Percentiles rank a stretch among this genome's conserved stretches.
Conservation (phyloP, 92 coral and sea anemone genomes). For the Isaurus tuberculatus region DNA sequence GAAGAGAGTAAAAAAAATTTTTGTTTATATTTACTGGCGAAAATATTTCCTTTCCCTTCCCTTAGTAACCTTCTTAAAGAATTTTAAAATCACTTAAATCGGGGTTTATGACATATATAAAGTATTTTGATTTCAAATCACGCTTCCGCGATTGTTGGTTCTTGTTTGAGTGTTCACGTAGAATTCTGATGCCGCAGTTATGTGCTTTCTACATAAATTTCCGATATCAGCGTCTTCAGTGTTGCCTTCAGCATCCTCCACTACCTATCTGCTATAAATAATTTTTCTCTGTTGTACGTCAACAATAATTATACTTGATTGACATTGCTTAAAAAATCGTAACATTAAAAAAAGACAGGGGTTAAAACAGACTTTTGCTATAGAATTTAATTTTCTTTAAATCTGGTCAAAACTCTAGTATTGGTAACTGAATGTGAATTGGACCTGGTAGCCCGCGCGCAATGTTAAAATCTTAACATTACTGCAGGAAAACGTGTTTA, state of each 20-base stretch:
- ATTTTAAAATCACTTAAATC: neutral
- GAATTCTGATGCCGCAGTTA: neutral
- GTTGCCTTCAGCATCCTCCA: slow-evolving; percentile 24
- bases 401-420: neutral
- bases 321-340: neutral
- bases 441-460: neutral
- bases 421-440: neutral
- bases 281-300: slow-evolving; percentile 24
- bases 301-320: slow-evolving; percentile 20
- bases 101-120: too few species aligned
- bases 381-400: neutral
- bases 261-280: slow-evolving; percentile 15
- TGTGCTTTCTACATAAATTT: slow-evolving; percentile 33
- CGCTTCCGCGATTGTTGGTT: neutral
- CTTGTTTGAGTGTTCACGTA: neutral
- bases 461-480: neutral
- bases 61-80: too few species aligned
- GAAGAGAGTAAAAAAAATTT: too few species aligned
- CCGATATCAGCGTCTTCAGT: slow-evolving; percentile 25
- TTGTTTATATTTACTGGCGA: too few species aligned
- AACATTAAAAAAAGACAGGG: slow-evolving; percentile 2
- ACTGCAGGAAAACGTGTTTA: slow-evolving; percentile 27
- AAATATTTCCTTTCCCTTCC: too few species aligned
- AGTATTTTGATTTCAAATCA: too few species aligned
- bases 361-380: neutral